Evolutionary conservation across 92 coral and sea anemone genomes (phyloP), one percentile per base, ranked within the genome.

Genomic region (Bergia puertoricense): DNA sequence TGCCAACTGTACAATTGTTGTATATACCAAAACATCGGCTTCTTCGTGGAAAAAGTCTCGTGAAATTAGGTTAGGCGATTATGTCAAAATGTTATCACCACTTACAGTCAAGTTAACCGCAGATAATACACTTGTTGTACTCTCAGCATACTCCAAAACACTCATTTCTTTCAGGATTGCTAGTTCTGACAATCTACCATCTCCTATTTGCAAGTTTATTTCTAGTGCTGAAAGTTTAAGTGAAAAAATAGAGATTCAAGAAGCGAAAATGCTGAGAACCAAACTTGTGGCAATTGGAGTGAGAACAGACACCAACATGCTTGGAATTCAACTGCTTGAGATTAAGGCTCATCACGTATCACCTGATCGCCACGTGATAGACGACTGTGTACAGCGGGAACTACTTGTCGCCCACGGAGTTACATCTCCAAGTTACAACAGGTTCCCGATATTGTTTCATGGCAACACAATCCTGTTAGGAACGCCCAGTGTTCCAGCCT

Each of bases 381-480:
- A 30, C 16, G 67, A 84, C 46, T 84, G 87, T 44, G 51, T 71
- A n/a, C 5, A 69, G 77, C 23, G 42, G 14, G 87, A 84, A 38
- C 11, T 8, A 1, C 38, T 84, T 69, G 45, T 50, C 6, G 57
- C 87, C 16, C n/a, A 84, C 8, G 48, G 30, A n/a, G 77, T 68
- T 39, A 9, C 20, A 3, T 71, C 79, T 46, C n/a, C 22, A 11
- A 73, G 87, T 71, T 18, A 84, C 79, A 84, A 18, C 68, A 80
- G 73, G 46, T 69, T 84, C 50, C 89, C 93, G 2, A 75, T 88
- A 3, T 59, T 76, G 74, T 40, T 91, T 36, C 76, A 45, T 40
- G 95, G 76, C 0, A 15, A 91, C 76, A 88, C 80, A 39, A 74
- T 94, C 20, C 36, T 94, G 5, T 74, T 94, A 38, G 97, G 97